Evolutionary conservation across 2,888 invertebrate species (phyloP).

Genomic region (Endomychus coccineus): DNA sequence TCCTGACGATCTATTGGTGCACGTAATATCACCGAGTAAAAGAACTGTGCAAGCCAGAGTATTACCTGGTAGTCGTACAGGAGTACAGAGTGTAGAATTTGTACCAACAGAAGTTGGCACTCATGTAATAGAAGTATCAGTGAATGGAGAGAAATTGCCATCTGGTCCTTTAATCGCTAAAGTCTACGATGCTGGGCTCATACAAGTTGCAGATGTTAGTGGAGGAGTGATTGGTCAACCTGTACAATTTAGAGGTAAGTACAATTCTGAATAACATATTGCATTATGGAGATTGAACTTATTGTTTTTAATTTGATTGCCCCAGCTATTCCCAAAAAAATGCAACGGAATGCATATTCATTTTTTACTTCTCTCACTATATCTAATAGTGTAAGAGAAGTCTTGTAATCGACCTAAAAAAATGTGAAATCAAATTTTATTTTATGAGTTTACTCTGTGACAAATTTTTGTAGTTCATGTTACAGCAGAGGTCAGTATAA

Average conservation of each 20-base stretch:
- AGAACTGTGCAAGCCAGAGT: slow-evolving; percentile 75
- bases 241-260: slow-evolving; percentile 87
- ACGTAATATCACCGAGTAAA: slow-evolving; percentile 77
- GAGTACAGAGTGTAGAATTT: slow-evolving; percentile 83
- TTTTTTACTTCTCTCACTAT: too few relatives aligned
- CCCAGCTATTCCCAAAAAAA: too few relatives aligned
- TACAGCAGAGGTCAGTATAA: too few relatives aligned
- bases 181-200: slow-evolving; percentile 89
- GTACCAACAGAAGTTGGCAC: slow-evolving; percentile 90
- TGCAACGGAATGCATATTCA: too few relatives aligned
- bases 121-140: slow-evolving; percentile 82
- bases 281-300: too few relatives aligned
- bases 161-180: slow-evolving; percentile 88
- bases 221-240: slow-evolving; percentile 92
- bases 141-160: slow-evolving; percentile 82
- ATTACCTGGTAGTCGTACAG: slow-evolving; percentile 66
- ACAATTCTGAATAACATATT: too few relatives aligned
- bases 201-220: slow-evolving; percentile 89
- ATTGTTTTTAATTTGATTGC: too few relatives aligned
- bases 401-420: too few relatives aligned
- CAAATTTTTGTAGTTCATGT: too few relatives aligned
- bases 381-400: too few relatives aligned
- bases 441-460: too few relatives aligned
- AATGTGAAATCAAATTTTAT: too few relatives aligned
- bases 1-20: slow-evolving; percentile 54